These are phyloP conservation scores for Melinopterus prodromus DNA, from an alignment of 2,888 invertebrate genomes.

Conservation along the genomic window DNA sequence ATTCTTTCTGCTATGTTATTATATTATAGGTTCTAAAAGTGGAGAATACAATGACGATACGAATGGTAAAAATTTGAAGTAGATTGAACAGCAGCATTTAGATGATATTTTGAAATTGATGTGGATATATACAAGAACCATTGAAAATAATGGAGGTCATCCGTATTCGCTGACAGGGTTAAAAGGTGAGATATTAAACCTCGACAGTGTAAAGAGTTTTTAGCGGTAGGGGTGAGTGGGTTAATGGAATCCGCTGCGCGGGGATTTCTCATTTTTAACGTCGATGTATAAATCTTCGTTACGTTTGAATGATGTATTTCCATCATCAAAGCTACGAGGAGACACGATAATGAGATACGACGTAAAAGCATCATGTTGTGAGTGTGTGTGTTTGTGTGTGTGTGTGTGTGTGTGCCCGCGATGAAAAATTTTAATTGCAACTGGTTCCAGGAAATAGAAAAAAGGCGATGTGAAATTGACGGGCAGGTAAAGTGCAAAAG, in stretches of 20 bases:
- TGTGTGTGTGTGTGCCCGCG: no score
- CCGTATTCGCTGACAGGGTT: neutral
- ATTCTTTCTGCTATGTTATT: no score
- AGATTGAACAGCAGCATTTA: no score
- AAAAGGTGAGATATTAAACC: neutral
- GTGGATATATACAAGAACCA: neutral
- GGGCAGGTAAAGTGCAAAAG: no score
- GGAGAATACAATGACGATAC: no score
- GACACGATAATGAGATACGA: neutral
- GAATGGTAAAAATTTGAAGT: no score
- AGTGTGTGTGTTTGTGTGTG: no score
- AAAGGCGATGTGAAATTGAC: neutral
- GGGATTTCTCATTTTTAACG: neutral
- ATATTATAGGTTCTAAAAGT: no score
- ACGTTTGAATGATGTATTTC: neutral
- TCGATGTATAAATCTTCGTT: neutral
- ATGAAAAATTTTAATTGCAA: neutral
- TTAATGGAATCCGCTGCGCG: neutral
- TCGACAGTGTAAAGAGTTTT: neutral
- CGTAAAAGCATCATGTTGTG: neutral
- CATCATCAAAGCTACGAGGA: neutral
- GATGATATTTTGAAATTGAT: neutral
- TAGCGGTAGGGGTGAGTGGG: neutral
- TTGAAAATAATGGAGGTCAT: neutral
- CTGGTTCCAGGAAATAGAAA: neutral